Conservation (phyloP, 1,140 invertebrate genomes). For the Diuraphis noxia region DNA sequence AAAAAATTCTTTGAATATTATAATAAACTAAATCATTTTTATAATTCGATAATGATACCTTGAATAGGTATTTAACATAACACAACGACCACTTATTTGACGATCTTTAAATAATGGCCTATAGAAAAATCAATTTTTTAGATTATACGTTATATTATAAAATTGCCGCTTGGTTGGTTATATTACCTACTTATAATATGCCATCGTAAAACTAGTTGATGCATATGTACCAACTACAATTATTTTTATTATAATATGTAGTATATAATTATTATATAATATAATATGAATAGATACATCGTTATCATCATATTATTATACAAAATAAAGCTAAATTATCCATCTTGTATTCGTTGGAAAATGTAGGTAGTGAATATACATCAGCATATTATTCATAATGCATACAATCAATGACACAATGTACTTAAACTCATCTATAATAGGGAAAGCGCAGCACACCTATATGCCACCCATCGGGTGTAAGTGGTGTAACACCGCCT, state of each 20-base stretch:
- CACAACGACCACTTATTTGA: not conserved
- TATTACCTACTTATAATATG: not conserved
- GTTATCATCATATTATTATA: not conserved
- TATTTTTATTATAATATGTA: not conserved
- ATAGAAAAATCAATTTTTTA: not conserved
- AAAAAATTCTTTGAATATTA: not conserved
- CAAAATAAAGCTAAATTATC: not conserved
- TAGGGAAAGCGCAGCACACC: not conserved
- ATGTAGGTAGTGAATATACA: not conserved
- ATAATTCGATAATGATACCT: not conserved
- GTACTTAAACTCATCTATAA: not conserved
- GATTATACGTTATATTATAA: not conserved
- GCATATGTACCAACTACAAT: not conserved
- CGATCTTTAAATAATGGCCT: not conserved
- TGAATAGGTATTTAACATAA: not conserved
- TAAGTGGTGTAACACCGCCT: not conserved
- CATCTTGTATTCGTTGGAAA: not conserved
- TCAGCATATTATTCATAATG: not conserved
- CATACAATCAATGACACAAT: not conserved
- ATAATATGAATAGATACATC: not conserved
- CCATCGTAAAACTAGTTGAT: not conserved
- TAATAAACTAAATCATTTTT: not conserved
- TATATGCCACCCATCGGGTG: not conserved
- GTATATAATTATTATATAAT: not conserved
- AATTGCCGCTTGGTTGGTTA: not conserved